Evolutionary conservation across 2,113 vertebrate genomes (phyloP).

Genomic region (Puma concolor): DNA sequence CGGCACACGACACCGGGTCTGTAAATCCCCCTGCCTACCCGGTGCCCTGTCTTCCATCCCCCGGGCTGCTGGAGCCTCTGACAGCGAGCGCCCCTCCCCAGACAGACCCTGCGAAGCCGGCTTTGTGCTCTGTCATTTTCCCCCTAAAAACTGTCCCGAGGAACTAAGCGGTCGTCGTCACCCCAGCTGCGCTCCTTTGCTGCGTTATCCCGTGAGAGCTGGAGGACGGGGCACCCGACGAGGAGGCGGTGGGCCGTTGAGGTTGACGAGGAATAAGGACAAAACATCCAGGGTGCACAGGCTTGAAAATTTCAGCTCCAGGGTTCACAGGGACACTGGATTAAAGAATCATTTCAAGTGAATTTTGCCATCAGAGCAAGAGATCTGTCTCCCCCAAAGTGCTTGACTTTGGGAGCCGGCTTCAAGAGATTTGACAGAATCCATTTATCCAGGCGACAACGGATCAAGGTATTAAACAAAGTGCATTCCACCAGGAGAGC

Average conservation of each 20-base stretch:
- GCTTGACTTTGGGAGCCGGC: constrained; percentile 37
- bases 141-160: background rate
- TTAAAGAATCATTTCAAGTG: background rate
- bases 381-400: constrained; percentile 16
- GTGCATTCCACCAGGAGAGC: background rate
- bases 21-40: fast-evolving
- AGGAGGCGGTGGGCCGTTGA: fast-evolving
- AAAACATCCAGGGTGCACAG: background rate
- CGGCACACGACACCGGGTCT: background rate
- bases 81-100: background rate
- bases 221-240: fast-evolving
- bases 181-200: background rate
- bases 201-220: background rate
- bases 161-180: background rate
- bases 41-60: fast-evolving
- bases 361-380: constrained; percentile 53
- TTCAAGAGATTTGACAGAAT: constrained; percentile 28
- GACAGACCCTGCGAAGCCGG: background rate
- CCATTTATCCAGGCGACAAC: constrained; percentile 19
- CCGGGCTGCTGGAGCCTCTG: background rate
- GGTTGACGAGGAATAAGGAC: background rate
- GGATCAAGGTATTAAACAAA: constrained; percentile 42
- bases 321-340: background rate
- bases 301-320: background rate
- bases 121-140: background rate